Percentiles rank a stretch among this genome's conserved stretches.
Conservation (phyloP, 2,113 vertebrate genomes). For the Aix galericulata region DNA sequence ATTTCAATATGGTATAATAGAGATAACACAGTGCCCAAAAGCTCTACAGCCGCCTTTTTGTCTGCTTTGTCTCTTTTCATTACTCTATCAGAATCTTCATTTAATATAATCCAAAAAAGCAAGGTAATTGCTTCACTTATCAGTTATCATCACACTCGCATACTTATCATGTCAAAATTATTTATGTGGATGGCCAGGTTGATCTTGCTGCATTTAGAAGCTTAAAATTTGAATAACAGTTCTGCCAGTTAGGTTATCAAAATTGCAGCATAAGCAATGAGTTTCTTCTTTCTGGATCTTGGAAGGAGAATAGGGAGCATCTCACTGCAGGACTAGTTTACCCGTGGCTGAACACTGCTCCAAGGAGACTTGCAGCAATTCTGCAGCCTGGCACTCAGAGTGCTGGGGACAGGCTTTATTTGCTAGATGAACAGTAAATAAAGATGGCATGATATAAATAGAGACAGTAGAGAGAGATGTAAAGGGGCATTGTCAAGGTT, state of each 20-base stretch:
- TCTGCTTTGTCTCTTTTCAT: conserved; percentile 89
- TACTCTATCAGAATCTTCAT: conserved; percentile 89
- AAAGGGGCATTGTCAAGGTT: conserved; percentile 42
- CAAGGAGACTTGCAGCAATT: conserved; percentile 34
- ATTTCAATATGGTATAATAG: conserved; percentile 88
- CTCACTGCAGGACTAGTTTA: conserved; percentile 20
- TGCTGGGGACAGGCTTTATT: conserved; percentile 38
- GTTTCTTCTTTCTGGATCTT: conserved; percentile 65
- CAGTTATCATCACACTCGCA: conserved; percentile 83
- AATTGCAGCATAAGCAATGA: conserved; percentile 80
- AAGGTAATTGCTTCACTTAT: conserved; percentile 90
- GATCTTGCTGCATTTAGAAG: conserved; percentile 82
- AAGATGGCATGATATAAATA: conserved; percentile 47
- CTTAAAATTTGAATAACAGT: conserved; percentile 86
- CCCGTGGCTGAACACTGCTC: not conserved
- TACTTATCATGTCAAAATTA: conserved; percentile 89
- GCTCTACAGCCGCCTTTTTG: conserved; percentile 83
- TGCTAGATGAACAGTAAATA: conserved; percentile 64
- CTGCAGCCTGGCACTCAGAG: not conserved
- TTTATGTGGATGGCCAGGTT: conserved; percentile 87
- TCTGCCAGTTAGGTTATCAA: conserved; percentile 85
- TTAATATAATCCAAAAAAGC: conserved; percentile 89
- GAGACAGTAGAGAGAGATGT: conserved; percentile 33
- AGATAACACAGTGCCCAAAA: conserved; percentile 87
- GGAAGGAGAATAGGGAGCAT: not conserved